These are phyloP conservation scores for Salpingus planirostris DNA, from an alignment of 2,888 invertebrate species.

Conservation along the genomic window DNA sequence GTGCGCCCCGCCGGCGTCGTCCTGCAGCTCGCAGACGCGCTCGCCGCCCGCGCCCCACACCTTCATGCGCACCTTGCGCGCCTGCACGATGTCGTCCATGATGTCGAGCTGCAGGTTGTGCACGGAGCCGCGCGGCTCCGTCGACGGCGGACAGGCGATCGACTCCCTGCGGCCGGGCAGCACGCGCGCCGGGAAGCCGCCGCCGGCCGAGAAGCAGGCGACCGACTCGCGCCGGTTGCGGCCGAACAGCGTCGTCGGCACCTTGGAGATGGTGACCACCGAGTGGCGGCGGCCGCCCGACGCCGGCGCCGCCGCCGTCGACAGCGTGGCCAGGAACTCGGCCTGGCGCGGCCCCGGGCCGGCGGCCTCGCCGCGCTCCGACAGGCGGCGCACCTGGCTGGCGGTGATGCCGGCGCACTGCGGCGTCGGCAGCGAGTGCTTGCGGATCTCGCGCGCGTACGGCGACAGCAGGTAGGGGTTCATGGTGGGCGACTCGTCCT, in stretches of 20 bases:
- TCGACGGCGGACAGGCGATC: slow-evolving; percentile 59
- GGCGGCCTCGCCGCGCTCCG: slow-evolving; percentile 64
- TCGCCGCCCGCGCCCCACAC: slow-evolving; percentile 77
- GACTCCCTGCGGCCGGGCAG: slow-evolving; percentile 36
- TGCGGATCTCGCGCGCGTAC: slow-evolving; percentile 63
- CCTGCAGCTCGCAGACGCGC: slow-evolving; percentile 69
- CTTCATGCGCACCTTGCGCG: slow-evolving; percentile 74
- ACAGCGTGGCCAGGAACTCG: slow-evolving; percentile 73
- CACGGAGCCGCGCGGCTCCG: slow-evolving; percentile 64
- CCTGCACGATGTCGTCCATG: slow-evolving; percentile 80
- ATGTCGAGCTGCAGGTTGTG: slow-evolving; percentile 79
- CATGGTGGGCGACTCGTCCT: slow-evolving; percentile 61
- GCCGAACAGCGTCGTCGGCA: slow-evolving; percentile 68
- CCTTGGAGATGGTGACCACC: slow-evolving; percentile 77
- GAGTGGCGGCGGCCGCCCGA: slow-evolving; percentile 75
- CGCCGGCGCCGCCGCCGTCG: slow-evolving; percentile 61
- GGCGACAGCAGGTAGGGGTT: slow-evolving; percentile 77
- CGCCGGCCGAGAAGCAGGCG: slow-evolving; percentile 65
- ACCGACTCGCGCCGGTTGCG: slow-evolving; percentile 73
- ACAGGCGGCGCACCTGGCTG: slow-evolving; percentile 74
- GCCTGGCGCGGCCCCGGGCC: slow-evolving; percentile 72
- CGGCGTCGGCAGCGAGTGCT: slow-evolving; percentile 76
- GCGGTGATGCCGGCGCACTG: slow-evolving; percentile 81
- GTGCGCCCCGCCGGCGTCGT: slow-evolving; percentile 39
- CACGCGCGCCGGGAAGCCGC: slow-evolving; percentile 39